These are phyloP conservation scores for Erethizon dorsatum DNA, from an alignment of 2,797 vertebrate species.

Conservation along the genomic window DNA sequence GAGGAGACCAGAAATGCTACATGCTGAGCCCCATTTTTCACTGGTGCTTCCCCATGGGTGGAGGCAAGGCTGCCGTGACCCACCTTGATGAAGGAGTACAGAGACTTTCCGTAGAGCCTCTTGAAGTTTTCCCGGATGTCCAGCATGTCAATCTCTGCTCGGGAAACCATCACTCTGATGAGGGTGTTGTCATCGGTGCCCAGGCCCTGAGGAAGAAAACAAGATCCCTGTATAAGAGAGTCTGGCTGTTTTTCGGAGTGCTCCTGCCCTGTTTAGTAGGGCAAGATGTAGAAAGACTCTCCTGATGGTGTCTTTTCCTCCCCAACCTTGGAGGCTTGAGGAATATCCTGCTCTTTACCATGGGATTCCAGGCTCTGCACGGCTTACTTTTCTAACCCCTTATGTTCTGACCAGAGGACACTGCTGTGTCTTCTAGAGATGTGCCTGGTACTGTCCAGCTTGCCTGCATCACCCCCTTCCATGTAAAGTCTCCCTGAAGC, in stretches of 20 bases:
- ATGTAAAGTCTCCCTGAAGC: conserved; percentile 20
- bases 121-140: conserved; percentile 95
- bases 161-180: conserved; percentile 96
- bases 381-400: background rate
- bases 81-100: conserved; percentile 99
- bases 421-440: background rate
- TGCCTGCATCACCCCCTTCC: background rate
- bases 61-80: conserved; percentile 57
- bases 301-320: background rate
- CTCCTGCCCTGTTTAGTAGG: background rate
- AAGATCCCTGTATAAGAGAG: background rate
- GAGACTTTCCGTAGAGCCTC: conserved; percentile 95
- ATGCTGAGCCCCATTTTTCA: background rate
- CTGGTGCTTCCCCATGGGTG: background rate
- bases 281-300: background rate
- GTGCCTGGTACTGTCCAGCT: background rate
- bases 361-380: background rate
- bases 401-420: background rate
- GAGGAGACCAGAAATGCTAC: background rate
- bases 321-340: background rate
- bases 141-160: conserved; percentile 97
- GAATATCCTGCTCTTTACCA: background rate
- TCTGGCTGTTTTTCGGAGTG: background rate
- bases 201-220: conserved; percentile 91
- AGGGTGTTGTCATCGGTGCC: conserved; percentile 96